Evolutionary conservation across 23 tunicate genomes (phyloP), one percentile per base, ranked within the genome.

Genomic region (Oikopleura vanhoeffeni): DNA sequence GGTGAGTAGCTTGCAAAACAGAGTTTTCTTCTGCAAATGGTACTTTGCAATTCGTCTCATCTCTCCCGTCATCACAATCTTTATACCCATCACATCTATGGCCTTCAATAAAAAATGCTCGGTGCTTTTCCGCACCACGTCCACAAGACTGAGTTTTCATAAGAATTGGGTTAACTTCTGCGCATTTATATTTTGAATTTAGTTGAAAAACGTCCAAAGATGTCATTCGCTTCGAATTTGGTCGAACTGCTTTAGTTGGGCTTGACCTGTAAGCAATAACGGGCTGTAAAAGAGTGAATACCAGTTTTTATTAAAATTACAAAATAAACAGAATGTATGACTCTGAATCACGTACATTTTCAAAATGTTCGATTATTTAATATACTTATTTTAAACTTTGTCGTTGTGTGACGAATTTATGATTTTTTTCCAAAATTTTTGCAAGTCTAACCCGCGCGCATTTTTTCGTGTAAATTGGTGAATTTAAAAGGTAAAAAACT

Each of bases 171-270:
- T 71, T 30, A 71, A 71, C 32, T 71, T 2, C 34, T 2, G 3
- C 34, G 38, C 79, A 71, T 30, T 71, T 18, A 38, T 71, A 71
- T 38, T 71, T 71, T 71, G 27, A 2, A 38, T 71, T 71, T 3
- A 71, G 27, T 71, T 71, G 79, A 71, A 71, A 18, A 33, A 71
- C 79, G 79, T 71, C 79, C 79, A 71, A 24, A 2, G 79, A 71
- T 18, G 79, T 13, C 27, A 71, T 18, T 32, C 79, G 79, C 32
- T 71, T 71, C 38, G 79, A 18, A 38, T 30, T 71, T 71, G 79
- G 64, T 8, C 13, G 13, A 49, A 49, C 64, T 8, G 64, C 64
- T 49, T 49, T 49, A 49, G 18, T 49, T 49, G 64, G 64, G 24
- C 24, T 49, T 13, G 64, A 49, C 64, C 24, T 49, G 64, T 49